phyloP scores from a whole-genome alignment of 2,113 vertebrate species.

The Murina feae region DNA sequence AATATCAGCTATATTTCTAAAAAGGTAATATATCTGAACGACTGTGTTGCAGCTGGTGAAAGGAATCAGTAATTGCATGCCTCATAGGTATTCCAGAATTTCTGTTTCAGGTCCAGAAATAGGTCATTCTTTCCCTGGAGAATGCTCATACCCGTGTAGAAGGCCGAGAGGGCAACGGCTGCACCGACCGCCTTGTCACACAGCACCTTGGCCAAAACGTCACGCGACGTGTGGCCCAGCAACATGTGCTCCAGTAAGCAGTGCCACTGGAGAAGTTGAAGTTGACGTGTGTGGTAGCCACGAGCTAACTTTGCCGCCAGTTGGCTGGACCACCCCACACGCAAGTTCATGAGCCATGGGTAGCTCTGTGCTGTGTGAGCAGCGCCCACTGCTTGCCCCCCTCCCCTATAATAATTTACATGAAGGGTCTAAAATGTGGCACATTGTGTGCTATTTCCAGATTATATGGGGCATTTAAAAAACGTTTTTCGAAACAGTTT shows the following conservation, averaged over 20 bases:
- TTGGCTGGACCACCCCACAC: conserved; percentile 73
- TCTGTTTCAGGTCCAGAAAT: not conserved
- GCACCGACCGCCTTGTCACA: conserved; percentile 86
- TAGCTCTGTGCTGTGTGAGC: conserved; percentile 72
- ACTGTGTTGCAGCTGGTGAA: not conserved
- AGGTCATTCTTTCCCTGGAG: not conserved
- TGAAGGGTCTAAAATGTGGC: conserved; percentile 9
- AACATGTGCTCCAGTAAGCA: conserved; percentile 84
- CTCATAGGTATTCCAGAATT: not conserved
- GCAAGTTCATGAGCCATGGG: conserved; percentile 87
- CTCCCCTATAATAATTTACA: conserved; percentile 3
- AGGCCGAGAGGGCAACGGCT: conserved; percentile 83
- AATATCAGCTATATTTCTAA: not conserved
- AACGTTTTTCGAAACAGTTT: not conserved
- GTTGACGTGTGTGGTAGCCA: conserved; percentile 88
- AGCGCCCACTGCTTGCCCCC: conserved; percentile 38
- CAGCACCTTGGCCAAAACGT: conserved; percentile 84
- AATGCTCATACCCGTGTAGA: conserved; percentile 82
- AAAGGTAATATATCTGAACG: not conserved
- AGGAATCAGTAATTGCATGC: not conserved
- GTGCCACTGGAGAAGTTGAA: conserved; percentile 89
- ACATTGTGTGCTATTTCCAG: conserved; percentile 15
- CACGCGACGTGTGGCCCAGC: conserved; percentile 81
- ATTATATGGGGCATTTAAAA: not conserved
- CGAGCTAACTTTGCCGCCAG: conserved; percentile 84